Evolutionary conservation across 2,888 invertebrate genomes (phyloP), one percentile per base, ranked within the genome.

Genomic region (Stenodema calcarata): DNA sequence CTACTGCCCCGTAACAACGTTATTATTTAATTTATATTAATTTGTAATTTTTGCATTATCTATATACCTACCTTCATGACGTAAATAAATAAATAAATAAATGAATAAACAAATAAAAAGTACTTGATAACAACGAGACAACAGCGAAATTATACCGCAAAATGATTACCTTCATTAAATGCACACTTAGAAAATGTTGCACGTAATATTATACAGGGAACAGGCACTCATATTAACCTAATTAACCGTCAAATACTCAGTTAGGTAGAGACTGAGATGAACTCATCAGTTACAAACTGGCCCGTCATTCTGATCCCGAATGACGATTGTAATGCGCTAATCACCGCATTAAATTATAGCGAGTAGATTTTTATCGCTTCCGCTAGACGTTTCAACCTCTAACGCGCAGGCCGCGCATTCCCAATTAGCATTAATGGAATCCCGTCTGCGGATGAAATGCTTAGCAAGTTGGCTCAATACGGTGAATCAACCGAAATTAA

Each of bases 341-440:
- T 73, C 73, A 73, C 73, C 73, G 41, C 73, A 73, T 73, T 41
- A 73, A 73, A 35, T 73, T 73, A 73, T 73, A 41, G 73, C 28
- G 73, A 62, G 73, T 73, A 73, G 73, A 73, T 73, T 35, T 35
- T 41, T 73, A 73, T 73, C 73, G 73, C 73, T 73, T 73, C 73
- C 73, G 73, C 41, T 41, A 73, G 73, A 62, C 18, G 70, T 35
- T 73, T 73, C 73, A 73, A 73, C 73, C 73, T 62, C 62, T 27
- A 27, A 62, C 62, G 62, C 62, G 62, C 62, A 62, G 62, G 9
- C 27, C 62, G 62, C 11, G n/a, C 50, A 50, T 50, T 62, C 12
- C 27, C 62, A 62, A 62, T 62, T 62, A 62, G 62, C 12, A 62
- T 62, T 18, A 62, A 62, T 62, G 62, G 18, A 62, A 62, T 62